Evolutionary conservation across 2,113 vertebrate species (phyloP).

Genomic region (Spheniscus mendiculus): DNA sequence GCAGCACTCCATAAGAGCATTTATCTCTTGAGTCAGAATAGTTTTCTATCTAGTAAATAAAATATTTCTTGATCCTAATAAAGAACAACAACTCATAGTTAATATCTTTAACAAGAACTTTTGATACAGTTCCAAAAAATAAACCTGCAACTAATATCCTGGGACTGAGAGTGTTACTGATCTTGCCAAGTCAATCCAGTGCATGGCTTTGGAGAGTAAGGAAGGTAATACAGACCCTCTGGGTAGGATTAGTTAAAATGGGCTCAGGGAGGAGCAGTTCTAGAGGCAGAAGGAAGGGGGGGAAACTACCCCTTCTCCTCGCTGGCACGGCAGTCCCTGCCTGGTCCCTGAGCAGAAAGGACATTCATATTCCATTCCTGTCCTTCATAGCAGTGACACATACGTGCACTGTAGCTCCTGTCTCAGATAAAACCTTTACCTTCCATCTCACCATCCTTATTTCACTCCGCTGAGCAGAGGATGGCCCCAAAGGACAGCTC

Average conservation of each 20-base stretch:
- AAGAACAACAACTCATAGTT: constrained; percentile 24
- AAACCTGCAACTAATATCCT: constrained; percentile 47
- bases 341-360: background rate
- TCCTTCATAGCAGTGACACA: background rate
- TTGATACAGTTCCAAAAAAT: constrained; percentile 24
- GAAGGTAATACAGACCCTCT: background rate
- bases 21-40: constrained; percentile 29
- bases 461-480: background rate
- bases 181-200: background rate
- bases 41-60: constrained; percentile 28
- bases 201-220: background rate
- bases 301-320: background rate
- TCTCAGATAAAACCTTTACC: background rate
- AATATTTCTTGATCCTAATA: background rate
- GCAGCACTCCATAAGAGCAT: background rate
- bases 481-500: background rate
- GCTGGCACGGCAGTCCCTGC: background rate
- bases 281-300: background rate
- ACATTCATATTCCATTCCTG: background rate
- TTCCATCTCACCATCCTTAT: background rate
- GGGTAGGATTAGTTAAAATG: background rate
- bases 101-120: constrained; percentile 1
- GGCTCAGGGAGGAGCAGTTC: background rate
- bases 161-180: background rate
- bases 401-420: background rate